Conservation (phyloP, 2,888 invertebrate species). For the Ormyrus thymus region DNA sequence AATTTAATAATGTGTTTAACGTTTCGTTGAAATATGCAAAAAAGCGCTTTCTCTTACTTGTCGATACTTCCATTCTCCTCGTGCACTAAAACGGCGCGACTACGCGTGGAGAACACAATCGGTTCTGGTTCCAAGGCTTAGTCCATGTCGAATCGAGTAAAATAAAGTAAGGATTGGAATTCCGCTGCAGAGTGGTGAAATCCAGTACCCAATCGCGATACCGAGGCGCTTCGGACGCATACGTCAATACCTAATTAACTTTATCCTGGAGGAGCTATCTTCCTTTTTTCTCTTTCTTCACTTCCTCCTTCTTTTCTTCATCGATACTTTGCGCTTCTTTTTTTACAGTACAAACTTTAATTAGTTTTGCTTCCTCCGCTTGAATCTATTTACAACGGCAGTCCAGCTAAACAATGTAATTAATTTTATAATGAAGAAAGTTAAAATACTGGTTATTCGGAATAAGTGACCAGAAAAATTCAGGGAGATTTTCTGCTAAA, state of each 20-base stretch:
- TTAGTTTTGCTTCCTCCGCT: no score
- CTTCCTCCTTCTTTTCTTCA: background rate
- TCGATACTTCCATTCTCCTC: background rate
- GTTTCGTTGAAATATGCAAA: no score
- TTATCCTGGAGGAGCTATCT: constrained; percentile 2
- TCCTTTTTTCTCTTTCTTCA: background rate
- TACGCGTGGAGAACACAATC: constrained; percentile 14
- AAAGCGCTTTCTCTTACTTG: background rate
- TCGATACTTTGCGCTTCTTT: no score
- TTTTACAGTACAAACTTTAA: no score
- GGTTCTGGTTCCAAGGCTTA: constrained; percentile 4
- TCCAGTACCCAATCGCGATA: constrained; percentile 8
- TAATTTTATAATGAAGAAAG: no score
- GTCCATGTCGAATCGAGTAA: constrained; percentile 5
- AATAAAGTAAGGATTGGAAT: constrained; percentile 9
- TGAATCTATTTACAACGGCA: no score
- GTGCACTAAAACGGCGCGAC: background rate
- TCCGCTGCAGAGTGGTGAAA: constrained; percentile 7
- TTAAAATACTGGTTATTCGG: no score
- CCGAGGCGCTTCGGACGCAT: background rate
- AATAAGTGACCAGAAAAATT: no score
- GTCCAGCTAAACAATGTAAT: no score
- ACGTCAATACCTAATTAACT: constrained; percentile 22
- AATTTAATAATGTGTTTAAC: no score
- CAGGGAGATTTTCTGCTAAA: no score